phyloP scores from a whole-genome alignment of 2,888 invertebrate genomes.

The Linyphia triangularis region DNA sequence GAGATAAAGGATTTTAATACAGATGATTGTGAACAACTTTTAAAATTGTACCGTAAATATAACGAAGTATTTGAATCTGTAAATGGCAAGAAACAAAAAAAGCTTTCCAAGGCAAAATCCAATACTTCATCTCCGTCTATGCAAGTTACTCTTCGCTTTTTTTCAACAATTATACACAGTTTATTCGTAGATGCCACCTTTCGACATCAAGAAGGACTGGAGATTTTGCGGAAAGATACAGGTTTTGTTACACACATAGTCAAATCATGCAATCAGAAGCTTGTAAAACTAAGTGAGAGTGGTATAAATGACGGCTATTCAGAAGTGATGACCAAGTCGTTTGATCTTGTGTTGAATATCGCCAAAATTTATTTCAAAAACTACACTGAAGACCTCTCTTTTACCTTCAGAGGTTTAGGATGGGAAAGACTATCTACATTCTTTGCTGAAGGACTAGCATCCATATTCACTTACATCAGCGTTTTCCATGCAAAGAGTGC shows the following conservation, averaged over 20 bases:
- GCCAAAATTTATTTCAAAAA: conserved; percentile 45
- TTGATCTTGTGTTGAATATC: conserved; percentile 20
- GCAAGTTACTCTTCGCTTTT: conserved; percentile 27
- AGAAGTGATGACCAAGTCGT: conserved; percentile 15
- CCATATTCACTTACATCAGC: conserved; percentile 46
- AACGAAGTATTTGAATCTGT: conserved; percentile 25
- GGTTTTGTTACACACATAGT: conserved; percentile 54
- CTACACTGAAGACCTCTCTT: conserved; percentile 45
- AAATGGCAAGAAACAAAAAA: conserved; percentile 54
- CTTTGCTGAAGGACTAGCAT: conserved; percentile 48
- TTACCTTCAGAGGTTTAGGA: conserved; percentile 34
- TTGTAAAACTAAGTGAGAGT: conserved; percentile 46
- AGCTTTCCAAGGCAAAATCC: conserved; percentile 36
- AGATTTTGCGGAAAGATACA: conserved; percentile 45
- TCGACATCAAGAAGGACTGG: conserved; percentile 58
- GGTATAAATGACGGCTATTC: conserved; percentile 56
- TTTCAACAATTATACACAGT: conserved; percentile 40
- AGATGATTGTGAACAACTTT: conserved; percentile 45
- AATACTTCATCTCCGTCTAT: not conserved
- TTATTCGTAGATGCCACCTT: conserved; percentile 49
- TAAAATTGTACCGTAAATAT: conserved; percentile 52
- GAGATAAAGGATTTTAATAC: conserved; percentile 16
- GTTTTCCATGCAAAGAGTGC: conserved; percentile 38
- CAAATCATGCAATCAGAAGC: conserved; percentile 48
- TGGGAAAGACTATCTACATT: conserved; percentile 44